Base-by-base conservation (phyloP, 2,888 invertebrate species). In the Sphecodes monilicornis region DNA sequence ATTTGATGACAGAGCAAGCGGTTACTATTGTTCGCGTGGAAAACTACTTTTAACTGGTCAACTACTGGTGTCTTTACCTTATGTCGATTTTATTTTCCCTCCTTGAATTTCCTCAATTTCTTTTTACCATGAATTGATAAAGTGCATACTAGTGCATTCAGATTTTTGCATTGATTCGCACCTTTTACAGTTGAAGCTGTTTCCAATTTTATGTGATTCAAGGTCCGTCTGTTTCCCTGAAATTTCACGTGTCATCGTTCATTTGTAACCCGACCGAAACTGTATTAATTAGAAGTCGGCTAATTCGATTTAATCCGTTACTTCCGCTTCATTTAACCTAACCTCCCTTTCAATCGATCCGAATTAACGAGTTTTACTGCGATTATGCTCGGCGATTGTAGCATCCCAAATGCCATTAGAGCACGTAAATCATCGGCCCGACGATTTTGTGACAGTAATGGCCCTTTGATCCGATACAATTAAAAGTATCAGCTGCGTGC, bases 291-390 rank as follows among this genome's bases (percentile, higher is more conserved):
- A 39, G 39, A 60, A 60, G 10, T 16, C 57, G 13, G 36, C 57
- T 57, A 39, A 57, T 39, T 39, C 57, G 18, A 57, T 57, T 73
- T 73, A 73, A 73, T 73, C 73, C n/a, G 57, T 60, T 29, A 41
- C 41, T 73, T 73, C 73, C 73, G 41, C 29, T 29, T 73, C 57
- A 41, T 73, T 60, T 73, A 57, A 66, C 36, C 75, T 76, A 73
- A 16, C 73, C 26, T 57, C n/a, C 64, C 76, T 76, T 66, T 36
- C 76, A 73, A 73, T 73, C 60, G 41, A 69, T 77, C 2, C 57
- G 29, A 77, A 70, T 77, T 77, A 71, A 41, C 54, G n/a, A 71
- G 54, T 57, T 43, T 39, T 70, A 57, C 41, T 54, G 70, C 41
- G 60, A 77, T 77, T 77, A 70, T 57, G 54, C 26, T 41, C 57